A percentile compares a stretch with the other conserved stretches of the same genome.
These are phyloP conservation scores for Manis crassicaudata DNA, from an alignment of 2,797 vertebrate species.

Conservation along the genomic window DNA sequence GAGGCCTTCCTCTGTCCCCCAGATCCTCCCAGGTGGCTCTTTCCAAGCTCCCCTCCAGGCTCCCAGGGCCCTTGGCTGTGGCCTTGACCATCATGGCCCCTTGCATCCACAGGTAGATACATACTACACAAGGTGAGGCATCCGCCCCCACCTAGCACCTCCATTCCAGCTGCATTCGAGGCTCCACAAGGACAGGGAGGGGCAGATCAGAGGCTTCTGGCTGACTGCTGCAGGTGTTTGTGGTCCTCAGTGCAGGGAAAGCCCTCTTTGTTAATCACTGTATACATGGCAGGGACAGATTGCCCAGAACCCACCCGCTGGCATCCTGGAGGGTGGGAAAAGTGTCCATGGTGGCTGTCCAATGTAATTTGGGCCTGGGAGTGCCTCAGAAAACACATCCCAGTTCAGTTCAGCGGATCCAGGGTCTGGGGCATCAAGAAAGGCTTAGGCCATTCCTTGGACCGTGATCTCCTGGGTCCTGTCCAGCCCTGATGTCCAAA, in stretches of 20 bases:
- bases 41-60: background rate
- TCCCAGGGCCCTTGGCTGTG: background rate
- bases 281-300: constrained; percentile 26
- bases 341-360: constrained; percentile 37
- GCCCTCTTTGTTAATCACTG: constrained; percentile 12
- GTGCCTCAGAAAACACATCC: background rate
- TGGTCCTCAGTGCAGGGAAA: background rate
- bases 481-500: background rate
- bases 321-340: background rate
- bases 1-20: background rate
- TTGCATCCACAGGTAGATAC: background rate
- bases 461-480: background rate
- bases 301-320: constrained; percentile 35
- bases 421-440: background rate
- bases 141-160: background rate
- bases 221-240: background rate
- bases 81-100: background rate
- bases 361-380: background rate
- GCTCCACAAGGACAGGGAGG: background rate
- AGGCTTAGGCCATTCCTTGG: background rate
- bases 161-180: background rate
- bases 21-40: background rate
- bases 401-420: background rate
- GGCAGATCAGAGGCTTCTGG: background rate
- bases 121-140: background rate